phyloP scores from a whole-genome alignment of 2,797 vertebrate genomes.

The Characodon lateralis region DNA sequence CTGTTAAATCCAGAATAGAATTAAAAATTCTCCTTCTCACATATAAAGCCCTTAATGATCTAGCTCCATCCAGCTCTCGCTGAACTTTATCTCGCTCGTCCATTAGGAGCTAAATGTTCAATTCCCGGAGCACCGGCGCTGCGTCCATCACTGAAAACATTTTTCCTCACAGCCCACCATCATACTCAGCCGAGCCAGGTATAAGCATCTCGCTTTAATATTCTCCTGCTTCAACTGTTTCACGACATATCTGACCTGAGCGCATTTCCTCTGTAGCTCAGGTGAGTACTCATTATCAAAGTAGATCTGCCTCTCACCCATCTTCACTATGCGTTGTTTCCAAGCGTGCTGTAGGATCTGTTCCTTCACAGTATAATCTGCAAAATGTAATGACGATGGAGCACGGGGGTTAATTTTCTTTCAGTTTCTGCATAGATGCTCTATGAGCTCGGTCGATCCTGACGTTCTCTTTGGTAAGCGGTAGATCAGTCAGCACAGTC shows the following conservation, averaged over 20 bases:
- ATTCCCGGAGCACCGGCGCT: background rate
- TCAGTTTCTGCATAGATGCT: background rate
- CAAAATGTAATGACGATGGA: slow-evolving; percentile 8
- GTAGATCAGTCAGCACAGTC: slow-evolving; percentile 5
- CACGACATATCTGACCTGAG: slow-evolving; percentile 10
- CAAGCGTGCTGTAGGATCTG: slow-evolving; percentile 8
- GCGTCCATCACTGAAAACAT: slow-evolving; percentile 13
- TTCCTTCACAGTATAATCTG: background rate
- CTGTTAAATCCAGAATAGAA: too few relatives aligned
- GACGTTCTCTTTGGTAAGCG: background rate
- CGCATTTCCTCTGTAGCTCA: slow-evolving; percentile 14
- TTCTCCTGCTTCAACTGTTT: slow-evolving; percentile 23
- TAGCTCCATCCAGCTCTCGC: slow-evolving; percentile 3
- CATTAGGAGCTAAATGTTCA: background rate
- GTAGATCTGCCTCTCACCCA: slow-evolving; percentile 17
- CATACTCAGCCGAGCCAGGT: slow-evolving; percentile 1
- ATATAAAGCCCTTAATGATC: too few relatives aligned
- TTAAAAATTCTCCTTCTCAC: too few relatives aligned
- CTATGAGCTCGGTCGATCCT: slow-evolving; percentile 6
- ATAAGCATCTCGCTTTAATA: slow-evolving; percentile 1
- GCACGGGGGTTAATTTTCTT: slow-evolving; percentile 3
- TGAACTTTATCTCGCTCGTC: slow-evolving; percentile 19
- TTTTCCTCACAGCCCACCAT: slow-evolving; percentile 2
- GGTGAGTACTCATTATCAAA: slow-evolving; percentile 18
- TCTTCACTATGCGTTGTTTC: slow-evolving; percentile 17